phyloP scores from a whole-genome alignment of 2,113 vertebrate genomes.

The cattle (Bos taurus) region ARS-UCD2.0 NC_037345.1:25146501-25147000 shows the following conservation, averaged over 20 bases:
- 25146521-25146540: not conserved
- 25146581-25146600: not conserved
- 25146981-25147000: not conserved
- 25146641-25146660: not conserved
- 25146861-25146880: not conserved
- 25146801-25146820: not conserved
- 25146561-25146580: not conserved
- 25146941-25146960: too few species aligned
- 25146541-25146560: not conserved
- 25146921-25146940: not conserved
- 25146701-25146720: slow-evolving; percentile 98
- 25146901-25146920: not conserved
- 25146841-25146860: not conserved
- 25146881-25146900: not conserved
- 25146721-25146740: slow-evolving; percentile 98
- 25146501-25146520: not conserved
- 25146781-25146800: not conserved
- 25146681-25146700: slow-evolving; percentile 95
- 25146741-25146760: slow-evolving; percentile 66
- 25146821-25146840: not conserved
- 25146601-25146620: not conserved
- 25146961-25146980: not conserved
- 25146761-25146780: accelerated
- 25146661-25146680: slow-evolving; percentile 82
- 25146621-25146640: not conserved